These are phyloP conservation scores for Myotis planiceps DNA, from an alignment of 2,797 vertebrate species.

Conservation along the genomic window DNA sequence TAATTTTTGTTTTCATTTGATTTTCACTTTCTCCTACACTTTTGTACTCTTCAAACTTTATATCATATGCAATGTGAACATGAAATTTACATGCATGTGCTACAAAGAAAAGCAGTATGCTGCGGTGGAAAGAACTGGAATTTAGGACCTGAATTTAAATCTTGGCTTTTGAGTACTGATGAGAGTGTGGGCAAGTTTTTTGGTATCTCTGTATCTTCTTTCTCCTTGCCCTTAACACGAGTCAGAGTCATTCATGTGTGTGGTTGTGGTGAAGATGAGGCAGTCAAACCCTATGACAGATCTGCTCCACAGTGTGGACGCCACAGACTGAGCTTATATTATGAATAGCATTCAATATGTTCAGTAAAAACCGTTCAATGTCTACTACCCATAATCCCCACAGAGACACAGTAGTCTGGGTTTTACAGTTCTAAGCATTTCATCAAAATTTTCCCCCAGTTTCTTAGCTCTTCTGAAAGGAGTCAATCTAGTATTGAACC, in stretches of 20 bases:
- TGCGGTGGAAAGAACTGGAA: not conserved
- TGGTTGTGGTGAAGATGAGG: not conserved
- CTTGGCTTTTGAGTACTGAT: not conserved
- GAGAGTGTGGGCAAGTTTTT: not conserved
- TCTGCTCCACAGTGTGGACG: not conserved
- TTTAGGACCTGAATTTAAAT: not conserved
- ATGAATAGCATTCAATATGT: not conserved
- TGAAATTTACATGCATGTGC: not conserved
- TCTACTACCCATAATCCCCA: not conserved
- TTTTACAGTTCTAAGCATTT: no score
- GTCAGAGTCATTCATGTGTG: not conserved
- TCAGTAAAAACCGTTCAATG: not conserved
- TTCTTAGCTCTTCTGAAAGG: not conserved
- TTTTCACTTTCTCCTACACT: not conserved
- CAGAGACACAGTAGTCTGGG: not conserved
- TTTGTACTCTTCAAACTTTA: not conserved
- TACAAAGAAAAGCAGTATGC: not conserved
- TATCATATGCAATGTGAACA: not conserved
- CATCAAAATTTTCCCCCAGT: not conserved
- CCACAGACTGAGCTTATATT: not conserved
- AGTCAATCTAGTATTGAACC: not conserved
- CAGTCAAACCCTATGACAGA: not conserved
- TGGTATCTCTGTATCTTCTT: not conserved
- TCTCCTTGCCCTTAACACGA: not conserved
- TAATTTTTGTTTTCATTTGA: not conserved